Conservation (phyloP, 2,113 vertebrate genomes). For the Microcebus tavaratra region DNA sequence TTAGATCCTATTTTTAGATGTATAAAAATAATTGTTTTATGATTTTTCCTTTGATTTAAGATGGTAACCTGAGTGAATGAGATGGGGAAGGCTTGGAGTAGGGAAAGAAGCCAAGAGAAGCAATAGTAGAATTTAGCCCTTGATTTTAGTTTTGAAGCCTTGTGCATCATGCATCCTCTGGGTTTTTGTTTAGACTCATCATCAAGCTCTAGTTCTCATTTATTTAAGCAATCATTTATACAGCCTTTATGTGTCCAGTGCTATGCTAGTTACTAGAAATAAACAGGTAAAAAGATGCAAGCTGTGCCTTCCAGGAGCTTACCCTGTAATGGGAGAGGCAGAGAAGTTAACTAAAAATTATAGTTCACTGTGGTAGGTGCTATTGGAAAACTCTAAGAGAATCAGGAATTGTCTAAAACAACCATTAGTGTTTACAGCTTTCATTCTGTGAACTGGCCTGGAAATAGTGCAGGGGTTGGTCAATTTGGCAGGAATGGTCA, state of each 20-base stretch:
- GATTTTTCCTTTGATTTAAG: slow-evolving; percentile 22
- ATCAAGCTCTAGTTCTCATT: neutral
- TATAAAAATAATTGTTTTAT: neutral
- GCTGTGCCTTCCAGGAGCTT: neutral
- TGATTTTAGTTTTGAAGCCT: neutral
- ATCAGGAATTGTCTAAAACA: neutral
- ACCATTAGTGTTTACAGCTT: neutral
- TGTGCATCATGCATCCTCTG: neutral
- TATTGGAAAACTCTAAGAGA: neutral
- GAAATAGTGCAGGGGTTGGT: neutral
- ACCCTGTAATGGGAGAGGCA: neutral
- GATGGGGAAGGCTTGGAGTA: neutral
- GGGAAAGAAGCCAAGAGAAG: neutral
- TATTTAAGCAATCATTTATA: slow-evolving; percentile 27
- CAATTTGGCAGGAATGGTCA: neutral
- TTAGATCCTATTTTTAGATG: neutral
- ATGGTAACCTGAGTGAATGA: neutral
- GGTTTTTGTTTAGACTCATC: slow-evolving; percentile 14
- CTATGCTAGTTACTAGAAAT: neutral
- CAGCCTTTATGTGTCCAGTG: neutral
- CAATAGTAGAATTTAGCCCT: neutral
- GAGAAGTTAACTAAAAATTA: slow-evolving; percentile 8
- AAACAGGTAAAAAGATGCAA: neutral
- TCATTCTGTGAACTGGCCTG: neutral
- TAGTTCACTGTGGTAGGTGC: neutral